phyloP scores from a whole-genome alignment of 2,797 vertebrate genomes.

The Falco novaeseelandiae region DNA sequence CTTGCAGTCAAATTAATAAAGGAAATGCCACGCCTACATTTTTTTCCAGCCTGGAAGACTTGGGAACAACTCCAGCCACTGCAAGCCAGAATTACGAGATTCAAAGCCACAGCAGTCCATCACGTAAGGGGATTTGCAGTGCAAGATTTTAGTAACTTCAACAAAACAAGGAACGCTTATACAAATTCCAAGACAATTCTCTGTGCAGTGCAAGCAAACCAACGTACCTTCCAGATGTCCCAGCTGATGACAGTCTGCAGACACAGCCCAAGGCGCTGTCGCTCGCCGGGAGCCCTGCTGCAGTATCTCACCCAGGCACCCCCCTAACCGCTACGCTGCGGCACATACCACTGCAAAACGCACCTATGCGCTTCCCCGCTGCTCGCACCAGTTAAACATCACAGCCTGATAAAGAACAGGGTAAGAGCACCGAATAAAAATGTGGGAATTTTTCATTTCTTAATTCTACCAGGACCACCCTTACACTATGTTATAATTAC shows the following conservation, averaged over 20 bases:
- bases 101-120: background rate
- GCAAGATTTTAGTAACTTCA: background rate
- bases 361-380: rapidly evolving
- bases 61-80: background rate
- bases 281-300: too few species aligned
- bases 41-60: background rate
- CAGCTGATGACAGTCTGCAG: background rate
- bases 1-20: background rate
- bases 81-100: background rate
- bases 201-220: background rate
- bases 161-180: background rate
- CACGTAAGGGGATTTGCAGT: background rate
- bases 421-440: background rate
- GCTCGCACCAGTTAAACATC: background rate
- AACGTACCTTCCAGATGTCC: background rate
- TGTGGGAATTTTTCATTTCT: background rate
- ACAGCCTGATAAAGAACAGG: background rate
- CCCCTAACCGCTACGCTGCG: rapidly evolving
- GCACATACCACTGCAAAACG: too few species aligned
- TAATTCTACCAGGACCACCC: background rate
- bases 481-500: background rate
- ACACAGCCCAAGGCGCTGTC: too few species aligned
- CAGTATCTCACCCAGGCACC: background rate
- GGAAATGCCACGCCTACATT: background rate
- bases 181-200: background rate